Percentiles rank a stretch among this genome's conserved stretches.
Conservation (phyloP, 2,888 invertebrate species). For the Campoplex capitator region DNA sequence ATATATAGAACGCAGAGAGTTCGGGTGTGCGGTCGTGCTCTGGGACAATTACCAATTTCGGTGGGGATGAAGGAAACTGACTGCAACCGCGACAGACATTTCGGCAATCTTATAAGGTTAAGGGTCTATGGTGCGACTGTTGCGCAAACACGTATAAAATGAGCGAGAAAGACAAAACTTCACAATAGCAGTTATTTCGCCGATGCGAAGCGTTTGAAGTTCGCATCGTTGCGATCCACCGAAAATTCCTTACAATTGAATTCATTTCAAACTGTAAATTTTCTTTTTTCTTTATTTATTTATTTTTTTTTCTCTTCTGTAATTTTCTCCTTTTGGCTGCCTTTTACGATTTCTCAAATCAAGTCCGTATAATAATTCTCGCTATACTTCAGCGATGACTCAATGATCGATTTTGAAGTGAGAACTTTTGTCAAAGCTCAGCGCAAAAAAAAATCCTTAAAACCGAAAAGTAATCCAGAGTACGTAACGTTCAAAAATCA, state of each 20-base stretch:
- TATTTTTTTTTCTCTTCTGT: no score
- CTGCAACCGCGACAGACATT: slow-evolving; percentile 17
- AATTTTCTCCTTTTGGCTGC: no score
- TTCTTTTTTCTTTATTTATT: no score
- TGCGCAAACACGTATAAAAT: not conserved
- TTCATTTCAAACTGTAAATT: no score
- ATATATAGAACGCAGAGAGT: slow-evolving; percentile 36
- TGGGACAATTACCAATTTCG: slow-evolving; percentile 22
- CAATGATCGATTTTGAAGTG: no score
- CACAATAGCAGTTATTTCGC: not conserved
- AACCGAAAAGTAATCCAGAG: no score
- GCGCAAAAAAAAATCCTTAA: no score
- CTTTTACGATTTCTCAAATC: no score
- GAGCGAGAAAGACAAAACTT: not conserved
- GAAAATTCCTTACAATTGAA: not conserved
- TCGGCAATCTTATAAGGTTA: slow-evolving; percentile 10
- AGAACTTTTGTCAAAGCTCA: no score
- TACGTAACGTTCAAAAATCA: not conserved
- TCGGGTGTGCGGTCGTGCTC: slow-evolving; percentile 34
- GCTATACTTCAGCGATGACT: no score
- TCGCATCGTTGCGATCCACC: not conserved
- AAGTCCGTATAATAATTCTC: no score
- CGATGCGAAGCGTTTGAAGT: not conserved
- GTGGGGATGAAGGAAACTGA: not conserved
- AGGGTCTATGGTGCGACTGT: not conserved